These are phyloP conservation scores for Aelia acuminata DNA, from an alignment of 2,888 invertebrate genomes.

Conservation along the genomic window DNA sequence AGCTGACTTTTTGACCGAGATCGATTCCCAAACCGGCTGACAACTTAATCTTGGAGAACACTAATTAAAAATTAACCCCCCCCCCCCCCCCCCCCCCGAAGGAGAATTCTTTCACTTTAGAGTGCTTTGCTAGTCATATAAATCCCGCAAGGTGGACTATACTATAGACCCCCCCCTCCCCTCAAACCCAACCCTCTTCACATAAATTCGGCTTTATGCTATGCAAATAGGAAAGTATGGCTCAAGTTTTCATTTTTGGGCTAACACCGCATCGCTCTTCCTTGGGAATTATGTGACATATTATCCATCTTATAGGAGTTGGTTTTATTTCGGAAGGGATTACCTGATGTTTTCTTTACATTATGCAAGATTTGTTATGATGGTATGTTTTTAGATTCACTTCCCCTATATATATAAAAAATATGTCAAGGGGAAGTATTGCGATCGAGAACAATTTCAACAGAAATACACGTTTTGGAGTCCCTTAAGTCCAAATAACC, in stretches of 20 bases:
- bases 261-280: not conserved
- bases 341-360: not conserved
- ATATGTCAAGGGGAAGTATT: too few relatives aligned
- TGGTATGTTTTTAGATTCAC: too few relatives aligned
- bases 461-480: too few relatives aligned
- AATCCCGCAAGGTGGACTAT: not conserved
- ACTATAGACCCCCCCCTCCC: too few relatives aligned
- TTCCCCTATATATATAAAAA: too few relatives aligned
- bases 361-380: not conserved
- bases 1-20: not conserved
- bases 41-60: conserved; percentile 16
- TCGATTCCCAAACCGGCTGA: not conserved
- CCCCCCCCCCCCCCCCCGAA: too few relatives aligned
- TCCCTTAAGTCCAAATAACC: too few relatives aligned
- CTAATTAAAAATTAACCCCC: conserved; percentile 1
- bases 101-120: too few relatives aligned
- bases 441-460: too few relatives aligned
- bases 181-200: too few relatives aligned
- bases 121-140: too few relatives aligned
- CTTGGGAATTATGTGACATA: conserved; percentile 11
- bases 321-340: not conserved
- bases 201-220: conserved; percentile 11
- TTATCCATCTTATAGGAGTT: not conserved
- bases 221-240: conserved; percentile 48
- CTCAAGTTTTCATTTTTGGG: conserved; percentile 13